Base-by-base conservation (phyloP, 2,888 invertebrate genomes). In the Altica lythri region DNA sequence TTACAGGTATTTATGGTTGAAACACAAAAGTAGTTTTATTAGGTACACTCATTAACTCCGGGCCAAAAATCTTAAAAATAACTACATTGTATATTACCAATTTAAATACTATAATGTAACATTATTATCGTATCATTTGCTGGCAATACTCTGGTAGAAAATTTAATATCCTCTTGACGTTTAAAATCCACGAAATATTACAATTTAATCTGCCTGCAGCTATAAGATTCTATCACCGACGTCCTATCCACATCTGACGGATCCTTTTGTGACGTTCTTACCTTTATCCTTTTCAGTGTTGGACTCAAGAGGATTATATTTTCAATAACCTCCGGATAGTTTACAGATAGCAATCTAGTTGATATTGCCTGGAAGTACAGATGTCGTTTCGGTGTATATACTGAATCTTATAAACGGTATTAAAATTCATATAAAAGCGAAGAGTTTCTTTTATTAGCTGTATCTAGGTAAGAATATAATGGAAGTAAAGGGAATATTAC, bases 251-350 rank as follows among this genome's bases (percentile, higher is more conserved):
- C 17, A 8, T 46, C 17, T 34, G 45, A 9, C 45, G 35, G 22
- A 32, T 46, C 34, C 35, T 46, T 46, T 37, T 46, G 34, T 34
- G 34, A 34, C 32, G 25, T 9, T 17, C 10, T 12, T 17, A 18
- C 38, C 38, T 40, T 17, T 34, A 34, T 34, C 34, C 34, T 16
- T 34, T 34, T 34, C 45, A 22, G 45, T 30, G 2, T 35, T 10
- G 17, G 25, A 27, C 27, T 8, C 16, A 34, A 37, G 45, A 34
- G 34, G 35, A 22, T 46, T 35, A 34, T 19, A 46, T 37, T 37
- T 46, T 37, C 35, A 46, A 46, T 45, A 34, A 19, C 16, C 45
- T 45, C 32, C 5, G 34, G 6, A 34, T 38, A 19, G 38, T 38
- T 38, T 38, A 18, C 22, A 18, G 38, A 38, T 14, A 18, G 32